Conservation (phyloP, 2,888 invertebrate genomes). For the Hoplodrina blanda region DNA sequence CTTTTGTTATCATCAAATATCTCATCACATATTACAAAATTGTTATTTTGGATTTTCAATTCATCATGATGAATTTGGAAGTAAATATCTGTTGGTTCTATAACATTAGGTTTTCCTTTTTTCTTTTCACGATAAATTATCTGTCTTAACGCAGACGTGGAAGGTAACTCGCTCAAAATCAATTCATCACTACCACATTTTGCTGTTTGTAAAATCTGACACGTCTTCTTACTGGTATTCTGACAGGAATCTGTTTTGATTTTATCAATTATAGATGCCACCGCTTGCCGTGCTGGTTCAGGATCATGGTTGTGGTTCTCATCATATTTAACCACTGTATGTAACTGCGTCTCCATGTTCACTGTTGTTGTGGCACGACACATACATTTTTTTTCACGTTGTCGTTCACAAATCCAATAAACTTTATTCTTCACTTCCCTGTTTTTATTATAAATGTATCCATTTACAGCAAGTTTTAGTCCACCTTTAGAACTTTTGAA, state of each 20-base stretch:
- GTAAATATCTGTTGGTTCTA: background rate
- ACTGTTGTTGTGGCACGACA: too few species aligned
- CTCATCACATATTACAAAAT: constrained; percentile 14
- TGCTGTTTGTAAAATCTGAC: constrained; percentile 1
- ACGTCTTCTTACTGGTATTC: too few species aligned
- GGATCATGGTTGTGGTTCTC: too few species aligned
- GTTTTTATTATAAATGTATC: too few species aligned
- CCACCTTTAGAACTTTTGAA: too few species aligned
- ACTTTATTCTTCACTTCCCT: too few species aligned
- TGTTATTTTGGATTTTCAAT: background rate
- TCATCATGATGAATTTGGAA: constrained; percentile 6
- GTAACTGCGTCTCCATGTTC: too few species aligned
- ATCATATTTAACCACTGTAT: too few species aligned
- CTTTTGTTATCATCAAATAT: background rate
- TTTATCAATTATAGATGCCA: constrained; percentile 15
- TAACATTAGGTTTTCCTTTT: background rate
- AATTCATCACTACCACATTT: background rate
- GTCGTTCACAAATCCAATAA: too few species aligned
- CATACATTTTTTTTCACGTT: too few species aligned
- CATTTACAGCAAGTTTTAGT: too few species aligned
- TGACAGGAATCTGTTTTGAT: constrained; percentile 4
- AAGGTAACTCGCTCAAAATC: background rate
- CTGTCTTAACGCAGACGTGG: background rate
- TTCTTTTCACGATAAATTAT: constrained; percentile 8
- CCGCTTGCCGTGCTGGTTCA: too few species aligned